A percentile compares a stretch with the other conserved stretches of the same genome.
Evolutionary conservation across 2,113 vertebrate species (phyloP).

Genomic region (Pollimyrus isidori): DNA sequence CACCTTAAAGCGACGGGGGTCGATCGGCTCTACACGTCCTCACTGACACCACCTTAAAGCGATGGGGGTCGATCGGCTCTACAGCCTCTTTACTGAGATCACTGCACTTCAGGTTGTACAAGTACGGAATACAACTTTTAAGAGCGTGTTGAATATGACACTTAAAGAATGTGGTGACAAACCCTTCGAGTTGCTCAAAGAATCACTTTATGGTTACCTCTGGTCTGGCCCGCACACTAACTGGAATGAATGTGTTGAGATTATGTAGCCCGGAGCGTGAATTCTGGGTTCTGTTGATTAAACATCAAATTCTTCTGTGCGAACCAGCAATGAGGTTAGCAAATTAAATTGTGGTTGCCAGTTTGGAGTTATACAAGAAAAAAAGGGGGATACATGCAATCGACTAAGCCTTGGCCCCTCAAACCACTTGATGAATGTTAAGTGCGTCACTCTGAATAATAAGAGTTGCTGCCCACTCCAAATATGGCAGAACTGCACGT

Average conservation of each 20-base stretch:
- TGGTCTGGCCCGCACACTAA: neutral
- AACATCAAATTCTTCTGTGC: conserved; percentile 9
- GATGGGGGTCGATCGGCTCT: neutral
- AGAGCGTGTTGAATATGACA: neutral
- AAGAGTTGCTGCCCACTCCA: neutral
- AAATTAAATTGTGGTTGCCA: conserved; percentile 21
- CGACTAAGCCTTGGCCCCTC: neutral
- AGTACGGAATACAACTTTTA: neutral
- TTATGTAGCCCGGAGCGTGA: neutral
- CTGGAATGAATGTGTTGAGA: conserved; percentile 9
- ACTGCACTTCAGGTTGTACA: neutral
- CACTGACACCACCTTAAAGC: neutral
- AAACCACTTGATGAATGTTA: conserved; percentile 16
- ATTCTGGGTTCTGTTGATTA: conserved; percentile 15
- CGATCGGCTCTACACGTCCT: neutral
- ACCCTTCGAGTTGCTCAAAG: neutral
- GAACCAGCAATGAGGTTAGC: conserved; percentile 15
- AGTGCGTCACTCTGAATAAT: conserved; percentile 20
- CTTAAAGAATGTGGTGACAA: neutral
- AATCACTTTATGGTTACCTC: neutral
- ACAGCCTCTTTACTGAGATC: neutral
- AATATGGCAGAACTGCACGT: conserved; percentile 37
- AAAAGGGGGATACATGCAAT: neutral
- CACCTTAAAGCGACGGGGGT: neutral
- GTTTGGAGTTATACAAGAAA: conserved; percentile 8